Evolutionary conservation across 2,888 invertebrate species (phyloP), one percentile per base, ranked within the genome.

Genomic region (Diarsia mendica): DNA sequence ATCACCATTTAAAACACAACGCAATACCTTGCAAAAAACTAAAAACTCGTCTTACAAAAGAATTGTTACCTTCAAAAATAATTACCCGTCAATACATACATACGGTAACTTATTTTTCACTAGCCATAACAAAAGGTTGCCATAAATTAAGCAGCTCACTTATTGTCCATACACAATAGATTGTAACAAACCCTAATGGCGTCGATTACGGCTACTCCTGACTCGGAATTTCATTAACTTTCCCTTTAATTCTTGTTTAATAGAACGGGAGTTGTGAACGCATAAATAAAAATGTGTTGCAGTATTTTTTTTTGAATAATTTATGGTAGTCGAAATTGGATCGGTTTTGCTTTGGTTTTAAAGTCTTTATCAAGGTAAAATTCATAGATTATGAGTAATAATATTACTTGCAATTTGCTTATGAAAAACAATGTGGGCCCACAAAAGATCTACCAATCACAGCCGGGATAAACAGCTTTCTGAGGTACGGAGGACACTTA

Each of bases 131-230:
- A 84, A 87, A 89, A 83, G 84, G 84, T 68, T 66, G 28, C 70
- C 79, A 91, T 91, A 92, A 92, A 94, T 93, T 92, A 92, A 85
- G 85, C 84, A 87, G 85, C 87, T 85, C 88, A 90, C 89, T 89
- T 89, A 93, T 95, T 95, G 94, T 94, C 92, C 89, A 90, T 82
- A 85, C 81, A 94, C 94, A 95, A 95, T 95, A 92, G 94, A 91
- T 92, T 92, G 91, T 94, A 95, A 95, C 94, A 90, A 94, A 91
- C 90, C 90, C 90, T 94, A 94, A 95, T 94, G 88, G 92, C 88
- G 83, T 88, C 93, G 93, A 94, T 95, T 95, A 94, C 87, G 87
- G 80, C 76, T 44, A 63, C 63, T 44, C 63, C 63, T 67, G 80
- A 85, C 84, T 85, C 75, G 93, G 93, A 94, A 95, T 95, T 95